Base-by-base conservation (phyloP, 2,888 invertebrate genomes). In the Gonocerus acuteangulatus region DNA sequence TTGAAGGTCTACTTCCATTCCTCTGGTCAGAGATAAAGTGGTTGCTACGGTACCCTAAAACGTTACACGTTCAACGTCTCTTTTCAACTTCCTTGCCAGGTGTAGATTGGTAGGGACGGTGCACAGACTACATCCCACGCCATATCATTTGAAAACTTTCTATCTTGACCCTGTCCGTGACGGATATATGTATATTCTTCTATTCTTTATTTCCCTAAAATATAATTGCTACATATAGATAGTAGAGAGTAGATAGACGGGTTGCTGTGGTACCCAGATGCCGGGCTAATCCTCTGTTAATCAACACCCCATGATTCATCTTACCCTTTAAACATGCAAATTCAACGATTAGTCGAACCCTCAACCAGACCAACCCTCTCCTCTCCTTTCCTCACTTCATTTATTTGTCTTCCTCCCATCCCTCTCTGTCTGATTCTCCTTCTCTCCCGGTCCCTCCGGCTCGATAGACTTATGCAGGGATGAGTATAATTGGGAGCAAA, bases 231-330 rank as follows among this genome's bases (percentile, higher is more conserved):
- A 27, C 13, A 34, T 13, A 27, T 39, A 39, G 42, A 39, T 39
- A 27, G 42, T 39, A 39, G 56, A 56, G 57, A 57, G 23, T 44
- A 57, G 45, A 23, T 32, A 42, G 23, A 13, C 19, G 22, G 57
- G 18, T 22, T 15, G 47, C 22, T 22, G 47, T 21, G 16, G 22
- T n/a, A 11, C 44, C 52, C 61, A 61, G 61, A 61, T 61, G 61
- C 47, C 44, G 16, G 36, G 34, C 39, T 61, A 61, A 61, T 61
- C 52, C 61, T 36, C 48, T 19, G 45, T 61, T 61, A 61, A 61
- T 61, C 61, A 61, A 61, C 61, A 61, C 47, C 48, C 54, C 54
- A 61, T 61, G 61, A 61, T 61, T 61, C 61, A 61, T 61, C 61
- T 61, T 39, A 32, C 61, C 61, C 61, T 54, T 61, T 61, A 39